Evolutionary conservation across 2,888 invertebrate species (phyloP).

Genomic region (Imbricaverruca yamaguchii): DNA sequence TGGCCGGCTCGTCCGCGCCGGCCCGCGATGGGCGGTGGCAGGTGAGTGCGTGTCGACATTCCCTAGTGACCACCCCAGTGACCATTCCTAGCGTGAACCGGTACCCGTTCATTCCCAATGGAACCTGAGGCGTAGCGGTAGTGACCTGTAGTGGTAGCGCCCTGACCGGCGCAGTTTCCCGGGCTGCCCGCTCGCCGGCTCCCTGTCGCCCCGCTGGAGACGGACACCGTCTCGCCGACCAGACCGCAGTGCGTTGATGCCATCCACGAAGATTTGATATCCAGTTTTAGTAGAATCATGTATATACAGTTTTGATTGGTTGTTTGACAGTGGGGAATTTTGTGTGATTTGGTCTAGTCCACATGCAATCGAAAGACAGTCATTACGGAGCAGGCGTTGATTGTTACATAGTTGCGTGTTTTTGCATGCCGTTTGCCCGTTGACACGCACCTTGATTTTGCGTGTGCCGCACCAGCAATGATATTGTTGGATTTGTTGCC

Average conservation of each 20-base stretch:
- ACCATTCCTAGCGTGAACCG: neutral
- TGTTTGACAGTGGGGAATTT: neutral
- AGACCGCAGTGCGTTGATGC: no score
- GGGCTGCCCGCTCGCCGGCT: neutral
- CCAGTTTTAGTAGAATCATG: neutral
- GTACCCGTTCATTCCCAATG: neutral
- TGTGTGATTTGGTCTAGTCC: constrained; percentile 18
- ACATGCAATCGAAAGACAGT: constrained; percentile 6
- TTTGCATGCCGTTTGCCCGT: neutral
- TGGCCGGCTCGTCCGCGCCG: neutral
- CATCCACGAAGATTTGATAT: no score
- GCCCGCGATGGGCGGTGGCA: no score
- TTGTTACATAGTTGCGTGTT: neutral
- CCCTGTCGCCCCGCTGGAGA: neutral
- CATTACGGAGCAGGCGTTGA: neutral
- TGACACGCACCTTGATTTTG: neutral
- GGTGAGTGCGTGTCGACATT: neutral
- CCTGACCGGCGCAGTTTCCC: neutral
- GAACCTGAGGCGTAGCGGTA: neutral
- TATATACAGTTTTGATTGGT: neutral
- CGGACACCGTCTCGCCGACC: no score
- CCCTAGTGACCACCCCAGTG: neutral
- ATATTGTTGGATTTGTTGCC: neutral
- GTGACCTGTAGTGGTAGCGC: neutral
- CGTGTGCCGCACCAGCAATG: neutral